Evolutionary conservation across 2,888 invertebrate genomes (phyloP).

Genomic region (Leucophenga maculata): DNA sequence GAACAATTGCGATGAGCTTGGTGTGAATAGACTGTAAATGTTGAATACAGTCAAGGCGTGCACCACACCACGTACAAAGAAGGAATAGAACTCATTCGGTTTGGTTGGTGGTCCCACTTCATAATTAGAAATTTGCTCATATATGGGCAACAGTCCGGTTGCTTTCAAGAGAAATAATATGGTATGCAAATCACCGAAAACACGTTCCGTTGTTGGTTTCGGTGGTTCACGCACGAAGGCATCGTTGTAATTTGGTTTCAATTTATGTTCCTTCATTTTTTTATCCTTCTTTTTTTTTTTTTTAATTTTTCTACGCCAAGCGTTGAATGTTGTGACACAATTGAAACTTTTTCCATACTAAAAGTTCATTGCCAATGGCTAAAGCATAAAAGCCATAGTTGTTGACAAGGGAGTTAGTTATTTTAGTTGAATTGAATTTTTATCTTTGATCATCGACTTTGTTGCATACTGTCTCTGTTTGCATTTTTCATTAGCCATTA

Average conservation of each 20-base stretch:
- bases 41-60: slow-evolving; percentile 61
- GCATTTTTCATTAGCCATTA: too few species aligned
- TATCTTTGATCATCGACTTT: too few species aligned
- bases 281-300: too few species aligned
- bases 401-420: too few species aligned
- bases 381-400: too few species aligned
- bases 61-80: slow-evolving; percentile 56
- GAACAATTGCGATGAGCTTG: slow-evolving; percentile 52
- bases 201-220: slow-evolving; percentile 6
- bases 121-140: slow-evolving; percentile 54
- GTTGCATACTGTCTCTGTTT: too few species aligned
- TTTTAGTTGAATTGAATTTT: too few species aligned
- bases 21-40: slow-evolving; percentile 58
- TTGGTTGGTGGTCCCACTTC: slow-evolving; percentile 62
- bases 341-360: too few species aligned
- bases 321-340: too few species aligned
- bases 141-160: slow-evolving; percentile 64
- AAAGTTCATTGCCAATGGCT: too few species aligned
- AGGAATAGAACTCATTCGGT: slow-evolving; percentile 58
- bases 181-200: slow-evolving; percentile 58
- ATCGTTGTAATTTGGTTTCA: slow-evolving; percentile 37
- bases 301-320: too few species aligned
- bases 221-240: slow-evolving; percentile 43
- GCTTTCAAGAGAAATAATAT: slow-evolving; percentile 61
- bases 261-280: too few species aligned